Percentiles rank a stretch among this genome's conserved stretches.
These are phyloP conservation scores for Trichonephila inaurata DNA, from an alignment of 1,140 invertebrate species.

Conservation along the genomic window DNA sequence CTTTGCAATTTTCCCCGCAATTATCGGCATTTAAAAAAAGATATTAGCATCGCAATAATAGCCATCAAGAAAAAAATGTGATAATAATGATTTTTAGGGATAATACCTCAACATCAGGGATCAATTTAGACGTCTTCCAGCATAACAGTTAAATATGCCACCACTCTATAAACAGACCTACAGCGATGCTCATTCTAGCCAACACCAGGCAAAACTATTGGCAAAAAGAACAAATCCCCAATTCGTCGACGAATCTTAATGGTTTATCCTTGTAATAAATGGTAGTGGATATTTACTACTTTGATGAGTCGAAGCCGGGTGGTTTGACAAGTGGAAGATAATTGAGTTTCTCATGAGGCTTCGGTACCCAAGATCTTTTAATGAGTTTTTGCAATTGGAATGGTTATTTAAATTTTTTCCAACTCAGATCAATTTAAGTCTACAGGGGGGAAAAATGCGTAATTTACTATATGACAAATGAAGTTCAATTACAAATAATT, in stretches of 20 bases:
- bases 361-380: neutral
- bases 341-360: neutral
- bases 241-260: neutral
- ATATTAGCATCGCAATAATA: constrained; percentile 42
- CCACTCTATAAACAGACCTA: constrained; percentile 2
- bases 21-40: constrained; percentile 47
- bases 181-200: neutral
- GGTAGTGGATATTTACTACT: neutral
- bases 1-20: neutral
- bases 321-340: neutral
- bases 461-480: neutral
- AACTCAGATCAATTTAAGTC: neutral
- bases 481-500: neutral
- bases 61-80: constrained; percentile 45
- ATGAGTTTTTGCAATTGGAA: constrained; percentile 3
- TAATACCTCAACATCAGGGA: constrained; percentile 29
- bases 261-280: constrained; percentile 29
- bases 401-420: neutral
- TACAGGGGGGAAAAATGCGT: neutral
- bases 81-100: constrained; percentile 45
- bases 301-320: neutral
- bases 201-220: neutral
- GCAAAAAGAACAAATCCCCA: neutral
- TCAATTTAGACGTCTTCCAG: constrained; percentile 30
- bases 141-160: neutral